Evolutionary conservation across 2,113 vertebrate species (phyloP), one percentile per base, ranked within the genome.

Genomic region (Bathybates hornii): DNA sequence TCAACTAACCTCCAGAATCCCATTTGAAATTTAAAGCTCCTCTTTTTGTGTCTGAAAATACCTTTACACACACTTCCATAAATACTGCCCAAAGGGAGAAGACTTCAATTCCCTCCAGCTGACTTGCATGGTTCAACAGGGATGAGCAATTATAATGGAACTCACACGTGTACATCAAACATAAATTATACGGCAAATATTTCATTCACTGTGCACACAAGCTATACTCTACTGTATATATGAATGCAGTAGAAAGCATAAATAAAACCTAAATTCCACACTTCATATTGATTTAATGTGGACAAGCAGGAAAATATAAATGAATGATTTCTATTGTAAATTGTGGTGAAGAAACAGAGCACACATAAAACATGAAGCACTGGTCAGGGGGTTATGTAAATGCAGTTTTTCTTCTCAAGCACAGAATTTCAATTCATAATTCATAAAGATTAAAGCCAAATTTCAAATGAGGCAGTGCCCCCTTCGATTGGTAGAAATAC

Each of bases 1-100:
- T 94, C 87, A 85, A 68, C 88, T 83, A 79, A 45, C 87, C 90
- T 93, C 85, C 89, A 71, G 89, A 93, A 94, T 90, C 90, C 89
- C 41, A 94, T 96, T 96, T 95, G 92, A 96, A 96, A 95, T 95
- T 93, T 94, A 95, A 96, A 95, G 87, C 85, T 89, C 61, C 56
- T 85, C 91, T 94, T 93, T 93, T 86, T 93, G 90, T 92, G 88
- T 92, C 90, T 93, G 92, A 91, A 94, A 96, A 96, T 94, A 95
- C 93, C 91, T 94, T 93, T 93, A 94, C 94, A 94, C 86, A 19
- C 54, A 24, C 82, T 91, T 73, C 88, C 90, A 94, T 94, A 93
- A 94, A 96, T 90, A 94, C 88, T 66, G 90, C 81, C 86, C 87
- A 81, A 16, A 87, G 89, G 81, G 61, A 82, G 80, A 50, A 45